Base-by-base conservation (phyloP, 2,888 invertebrate species). In the Anoplius nigerrimus region DNA sequence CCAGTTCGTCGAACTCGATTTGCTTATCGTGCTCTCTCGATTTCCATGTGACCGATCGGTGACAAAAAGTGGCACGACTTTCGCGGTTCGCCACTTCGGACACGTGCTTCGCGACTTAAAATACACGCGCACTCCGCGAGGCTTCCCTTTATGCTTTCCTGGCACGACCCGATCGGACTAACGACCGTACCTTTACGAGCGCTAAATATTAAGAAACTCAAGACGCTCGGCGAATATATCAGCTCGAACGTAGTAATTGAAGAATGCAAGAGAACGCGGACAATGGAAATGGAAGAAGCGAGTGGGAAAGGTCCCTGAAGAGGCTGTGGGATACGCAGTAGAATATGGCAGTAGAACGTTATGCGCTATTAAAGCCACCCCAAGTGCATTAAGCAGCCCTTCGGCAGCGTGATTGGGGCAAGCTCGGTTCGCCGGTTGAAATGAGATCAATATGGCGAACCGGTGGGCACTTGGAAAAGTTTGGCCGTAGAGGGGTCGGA, bases 321-420 rank as follows among this genome's bases (percentile, higher is more conserved):
- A 34, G 4, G 11, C 4, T 34, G 21, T 2, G 1, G 21, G 21
- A 22, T 22, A 20, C 3, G 16, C 48, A 48, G 48, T 8, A 48
- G n/a, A 5, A n/a, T 15, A 24, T 24, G 24, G 55, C 20, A 20
- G 54, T 21, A n/a, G 59, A 18, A 15, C 22, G 15, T 20, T 24
- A 24, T 67, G 53, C 45, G 76, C 73, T 69, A 71, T 76, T 75
- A 72, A 78, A 79, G 71, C 64, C 66, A 76, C 71, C 76, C 78
- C 75, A 60, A 61, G 60, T 71, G 66, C 68, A 71, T 74, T 63
- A 72, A 75, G 68, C 64, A 56, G 5, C 75, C 72, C 72, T 62
- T 57, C 24, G 27, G 45, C 58, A 61, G 62, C 43, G 57, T 62
- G 21, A 20, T 18, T 52, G 20, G 15, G 21, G 53, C 13, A 15